A percentile compares a stretch with the other conserved stretches of the same genome.
phyloP scores from a whole-genome alignment of 1,140 invertebrate species.

The Anagrus nilaparvatae region DNA sequence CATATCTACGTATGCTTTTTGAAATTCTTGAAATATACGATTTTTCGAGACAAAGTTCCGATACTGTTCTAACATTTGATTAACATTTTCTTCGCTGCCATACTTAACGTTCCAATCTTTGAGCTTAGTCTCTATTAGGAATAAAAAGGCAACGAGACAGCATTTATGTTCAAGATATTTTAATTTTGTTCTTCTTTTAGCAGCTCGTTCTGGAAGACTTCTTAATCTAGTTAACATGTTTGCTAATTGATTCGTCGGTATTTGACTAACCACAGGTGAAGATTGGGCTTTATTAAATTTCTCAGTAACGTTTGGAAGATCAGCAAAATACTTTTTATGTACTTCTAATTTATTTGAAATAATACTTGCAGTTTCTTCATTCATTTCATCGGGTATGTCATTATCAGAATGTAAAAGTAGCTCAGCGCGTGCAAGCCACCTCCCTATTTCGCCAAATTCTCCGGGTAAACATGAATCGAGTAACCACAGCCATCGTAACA shows the following conservation, averaged over 20 bases:
- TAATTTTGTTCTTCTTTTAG: slow-evolving; percentile 66
- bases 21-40: slow-evolving; percentile 89
- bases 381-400: slow-evolving; percentile 70
- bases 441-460: slow-evolving; percentile 72
- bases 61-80: slow-evolving; percentile 77
- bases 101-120: slow-evolving; percentile 84
- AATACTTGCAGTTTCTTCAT: slow-evolving; percentile 75
- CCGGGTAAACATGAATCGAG: slow-evolving; percentile 76
- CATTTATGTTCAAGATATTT: slow-evolving; percentile 89
- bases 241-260: slow-evolving; percentile 68
- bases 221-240: slow-evolving; percentile 68
- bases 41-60: slow-evolving; percentile 84
- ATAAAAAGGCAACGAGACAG: slow-evolving; percentile 82
- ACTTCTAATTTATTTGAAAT: slow-evolving; percentile 81
- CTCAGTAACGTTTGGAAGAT: slow-evolving; percentile 63
- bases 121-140: slow-evolving; percentile 79
- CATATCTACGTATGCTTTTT: slow-evolving; percentile 84
- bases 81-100: slow-evolving; percentile 70
- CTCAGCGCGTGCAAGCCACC: slow-evolving; percentile 82
- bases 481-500: slow-evolving; percentile 75
- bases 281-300: slow-evolving; percentile 62
- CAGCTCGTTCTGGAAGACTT: slow-evolving; percentile 57
- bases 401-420: slow-evolving; percentile 65
- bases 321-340: slow-evolving; percentile 80
- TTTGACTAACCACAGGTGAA: slow-evolving; percentile 49